Conservation (phyloP, 2,888 invertebrate genomes). For the Drosophila parthenogenetica region DNA sequence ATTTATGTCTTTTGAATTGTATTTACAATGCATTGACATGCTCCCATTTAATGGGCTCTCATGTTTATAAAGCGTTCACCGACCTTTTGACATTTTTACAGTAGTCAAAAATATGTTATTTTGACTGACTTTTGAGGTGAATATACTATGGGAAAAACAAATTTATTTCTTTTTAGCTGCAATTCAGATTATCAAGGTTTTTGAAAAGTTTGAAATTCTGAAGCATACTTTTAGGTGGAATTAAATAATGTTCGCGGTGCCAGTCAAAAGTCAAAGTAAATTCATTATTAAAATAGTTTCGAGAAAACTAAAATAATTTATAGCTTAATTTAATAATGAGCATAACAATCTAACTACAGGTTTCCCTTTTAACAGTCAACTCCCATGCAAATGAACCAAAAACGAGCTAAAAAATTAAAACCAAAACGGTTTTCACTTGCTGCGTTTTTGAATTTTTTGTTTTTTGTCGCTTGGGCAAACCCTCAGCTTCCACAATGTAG, state of each 20-base stretch:
- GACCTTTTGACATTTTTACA: conserved; percentile 53
- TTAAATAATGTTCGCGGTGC: not conserved
- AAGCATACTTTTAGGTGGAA: conserved; percentile 26
- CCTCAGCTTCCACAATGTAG: conserved; percentile 11
- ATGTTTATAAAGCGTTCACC: conserved; percentile 46
- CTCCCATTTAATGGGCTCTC: conserved; percentile 39
- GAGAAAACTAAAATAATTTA: not conserved
- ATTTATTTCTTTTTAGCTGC: no score
- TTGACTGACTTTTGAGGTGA: not conserved
- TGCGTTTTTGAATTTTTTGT: not conserved
- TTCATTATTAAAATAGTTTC: no score
- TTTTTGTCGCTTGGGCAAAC: conserved; percentile 16
- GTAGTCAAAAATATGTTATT: not conserved
- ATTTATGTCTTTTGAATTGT: conserved; percentile 62
- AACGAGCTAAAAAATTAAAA: conserved; percentile 10
- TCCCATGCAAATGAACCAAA: conserved; percentile 41
- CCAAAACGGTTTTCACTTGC: conserved; percentile 61
- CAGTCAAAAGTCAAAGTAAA: no score
- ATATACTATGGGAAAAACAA: no score
- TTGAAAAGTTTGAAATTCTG: not conserved
- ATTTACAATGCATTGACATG: conserved; percentile 54
- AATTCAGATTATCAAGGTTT: no score
- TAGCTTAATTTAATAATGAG: not conserved
- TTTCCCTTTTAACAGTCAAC: conserved; percentile 44
- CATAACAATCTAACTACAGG: not conserved